Evolutionary conservation across 2,888 invertebrate species (phyloP), one percentile per base, ranked within the genome.

Genomic region (Eudasyphora cyanicolor): DNA sequence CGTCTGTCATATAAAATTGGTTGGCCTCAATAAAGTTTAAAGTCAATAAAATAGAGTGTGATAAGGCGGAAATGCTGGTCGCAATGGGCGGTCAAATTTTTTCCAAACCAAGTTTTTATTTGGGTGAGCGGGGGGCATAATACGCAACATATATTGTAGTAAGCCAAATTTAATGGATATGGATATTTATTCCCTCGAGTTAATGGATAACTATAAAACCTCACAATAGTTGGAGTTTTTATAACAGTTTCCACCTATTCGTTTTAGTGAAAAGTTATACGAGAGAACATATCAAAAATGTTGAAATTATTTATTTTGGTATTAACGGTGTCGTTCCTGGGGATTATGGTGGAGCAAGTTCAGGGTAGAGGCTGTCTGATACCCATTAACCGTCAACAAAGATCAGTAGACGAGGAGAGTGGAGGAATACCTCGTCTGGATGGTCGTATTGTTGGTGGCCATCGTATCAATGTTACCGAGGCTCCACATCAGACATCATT

Each of bases 391-490:
- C 3, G 49, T 19, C 10, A 73, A 74, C 10, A 42, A 67, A 5
- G 35, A 35, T 14, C 64, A n/a, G 27, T 7, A 19, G 17, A 71
- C 71, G 24, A 27, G 45, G 19, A 3, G 5, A 67, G 19, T 4
- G 42, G 24, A 24, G 24, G 42, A 0, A 86, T 85, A 0, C 92
- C 92, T 0, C 89, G 89, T 5, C 87, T 92, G 14, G 92, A 92
- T 86, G 92, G 92, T 0, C 91, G 91, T 19, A 92, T 92, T 85
- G 92, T 92, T 42, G 92, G 92, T 0, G 92, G 92, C 0, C 88
- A 90, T 57, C 87, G 87, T 38, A 90, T 92, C 14, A 91, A 91
- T 49, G 92, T 92, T 12, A 91, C 90, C 12, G 91, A 92, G 79
- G 91, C 91, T 0, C 92, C 92, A 0, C 88, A 92, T 86, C 92